Base-by-base conservation (phyloP, 2,888 invertebrate species). In the Spilosoma lubricipeda region DNA sequence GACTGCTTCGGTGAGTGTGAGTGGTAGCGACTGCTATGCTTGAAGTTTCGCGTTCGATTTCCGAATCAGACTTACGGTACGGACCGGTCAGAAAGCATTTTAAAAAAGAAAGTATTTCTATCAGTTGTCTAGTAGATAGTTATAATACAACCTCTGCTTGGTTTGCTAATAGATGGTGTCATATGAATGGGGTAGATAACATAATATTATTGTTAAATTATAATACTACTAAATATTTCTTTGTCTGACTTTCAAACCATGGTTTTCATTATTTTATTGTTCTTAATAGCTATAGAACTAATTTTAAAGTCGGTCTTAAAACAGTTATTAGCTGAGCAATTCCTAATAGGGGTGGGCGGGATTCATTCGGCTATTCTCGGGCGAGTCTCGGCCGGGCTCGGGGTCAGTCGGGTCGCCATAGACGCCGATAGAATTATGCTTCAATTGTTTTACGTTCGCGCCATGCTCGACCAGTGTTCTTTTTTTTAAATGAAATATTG, bases 361-460 rank as follows among this genome's bases (percentile, higher is more conserved):
- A 82, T 84, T 80, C 81, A 82, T 80, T 87, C 82, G 83, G 80
- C 83, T 82, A 83, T 86, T 86, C 85, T 87, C 88, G 85, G 80
- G 78, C 81, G 73, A 78, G 80, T 8, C 87, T 88, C 81, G 82
- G 82, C 77, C 71, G 33, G 27, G 83, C 79, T 84, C 78, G 84
- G 78, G 85, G 85, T 85, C 85, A 85, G 72, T 79, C 83, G 86
- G 86, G 87, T 87, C 85, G 82, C 84, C 82, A 79, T 81, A 86
- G 87, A 86, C 87, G 87, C 86, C 88, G 88, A 90, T 91, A 91
- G 91, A 93, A 92, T 92, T 93, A 93, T 93, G 91, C 91, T 90
- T 90, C 94, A 93, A 94, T 94, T 94, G 94, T 94, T 92, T 92
- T 89, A 89, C 87, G 87, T 89, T 89, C 89, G 87, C 89, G 86